These are phyloP conservation scores for Meloe dianella DNA, from an alignment of 2,888 invertebrate genomes.

Conservation along the genomic window DNA sequence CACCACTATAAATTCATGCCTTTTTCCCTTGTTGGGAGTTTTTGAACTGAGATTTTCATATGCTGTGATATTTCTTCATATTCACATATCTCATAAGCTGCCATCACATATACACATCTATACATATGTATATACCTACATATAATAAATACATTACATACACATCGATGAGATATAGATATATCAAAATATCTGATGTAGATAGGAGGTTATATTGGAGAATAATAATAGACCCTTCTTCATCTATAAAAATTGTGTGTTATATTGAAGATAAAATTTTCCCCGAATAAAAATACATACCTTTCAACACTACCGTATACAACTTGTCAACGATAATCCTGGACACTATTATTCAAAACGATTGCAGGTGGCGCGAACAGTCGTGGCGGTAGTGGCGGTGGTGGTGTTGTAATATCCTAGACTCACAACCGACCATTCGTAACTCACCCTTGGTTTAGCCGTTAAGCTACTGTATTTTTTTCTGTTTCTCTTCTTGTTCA, in stretches of 20 bases:
- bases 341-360: slow-evolving; percentile 41
- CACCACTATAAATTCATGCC: slow-evolving; percentile 51
- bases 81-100: slow-evolving; percentile 58
- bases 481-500: background rate
- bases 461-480: slow-evolving; percentile 27
- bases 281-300: background rate
- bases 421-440: slow-evolving; percentile 31
- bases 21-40: slow-evolving; percentile 44
- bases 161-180: slow-evolving; percentile 49
- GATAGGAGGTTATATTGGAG: background rate
- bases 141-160: background rate
- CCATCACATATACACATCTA: slow-evolving; percentile 16
- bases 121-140: background rate
- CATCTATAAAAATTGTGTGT: background rate
- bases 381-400: slow-evolving; percentile 25
- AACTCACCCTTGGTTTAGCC: slow-evolving; percentile 23
- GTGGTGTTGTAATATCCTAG: slow-evolving; percentile 30
- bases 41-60: slow-evolving; percentile 55
- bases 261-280: background rate
- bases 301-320: slow-evolving; percentile 14
- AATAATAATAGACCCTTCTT: background rate
- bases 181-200: slow-evolving; percentile 33
- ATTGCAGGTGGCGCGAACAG: background rate
- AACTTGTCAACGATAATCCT: slow-evolving; percentile 41
- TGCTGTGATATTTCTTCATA: slow-evolving; percentile 55